Base-by-base conservation (phyloP, 2,113 vertebrate species). In the Ia io region DNA sequence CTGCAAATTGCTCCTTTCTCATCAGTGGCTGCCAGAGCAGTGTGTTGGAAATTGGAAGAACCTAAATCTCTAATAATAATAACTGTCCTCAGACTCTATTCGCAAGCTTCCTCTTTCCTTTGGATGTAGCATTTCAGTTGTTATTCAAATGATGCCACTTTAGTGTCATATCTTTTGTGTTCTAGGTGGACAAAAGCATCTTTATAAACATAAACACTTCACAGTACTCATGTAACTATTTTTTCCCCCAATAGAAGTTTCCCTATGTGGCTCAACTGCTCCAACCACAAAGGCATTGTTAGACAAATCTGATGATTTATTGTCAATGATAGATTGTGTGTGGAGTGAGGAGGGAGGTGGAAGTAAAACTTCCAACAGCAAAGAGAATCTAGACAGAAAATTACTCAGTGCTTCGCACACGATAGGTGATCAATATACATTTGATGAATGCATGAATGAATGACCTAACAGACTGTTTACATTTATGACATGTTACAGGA, bases 51-150 rank as follows among this genome's bases (percentile, higher is more conserved):
- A 67, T 82, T 88, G 67, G n/a, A 84, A 84, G 61, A 84, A 40
- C 53, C 85, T 82, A 76, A 90, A 20, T 90, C 71, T 88, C 89
- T 91, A 70, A 88, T 88, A 85, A 92, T 28, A 90, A 71, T 86
- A 76, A 94, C 73, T 67, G 42, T 93, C 40, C 30, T 91, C 5
- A 3, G 16, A 37, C 35, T 88, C 70, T 84, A 40, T 51, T 94
- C 73, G 61, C 4, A 11, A 9, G 51, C 23, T 59, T 85, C 44
- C 20, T 42, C 37, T 76, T 95, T 59, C 53, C 65, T 90, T 47
- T 67, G n/a, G 40, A 76, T 42, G 51, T 18, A 63, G 35, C n/a
- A 32, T 42, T 28, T 96, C 80, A 42, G 47, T 32, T 94, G 70
- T 84, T 44, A 90, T 87, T 87, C 76, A 90, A 93, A 74, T 17